These are phyloP conservation scores for Oconnorella tubifera DNA, from an alignment of 2,888 invertebrate species.

Conservation along the genomic window DNA sequence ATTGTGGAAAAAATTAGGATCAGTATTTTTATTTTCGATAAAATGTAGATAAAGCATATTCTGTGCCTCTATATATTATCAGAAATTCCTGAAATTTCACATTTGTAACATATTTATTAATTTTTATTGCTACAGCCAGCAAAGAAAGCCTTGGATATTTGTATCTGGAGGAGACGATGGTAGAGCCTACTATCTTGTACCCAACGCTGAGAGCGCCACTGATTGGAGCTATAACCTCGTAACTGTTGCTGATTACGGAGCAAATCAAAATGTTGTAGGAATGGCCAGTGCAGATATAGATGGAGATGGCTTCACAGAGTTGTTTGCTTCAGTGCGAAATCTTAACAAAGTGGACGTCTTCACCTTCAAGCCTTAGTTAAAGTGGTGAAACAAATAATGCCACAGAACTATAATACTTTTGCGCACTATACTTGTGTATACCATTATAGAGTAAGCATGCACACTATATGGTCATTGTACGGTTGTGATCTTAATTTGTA, in stretches of 20 bases:
- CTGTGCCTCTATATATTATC: no score
- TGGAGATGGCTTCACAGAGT: conserved; percentile 9
- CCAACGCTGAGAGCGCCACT: conserved; percentile 30
- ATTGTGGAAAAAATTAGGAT: no score
- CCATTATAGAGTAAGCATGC: no score
- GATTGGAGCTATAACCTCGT: conserved; percentile 39
- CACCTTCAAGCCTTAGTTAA: conserved; percentile 3
- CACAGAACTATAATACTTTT: no score
- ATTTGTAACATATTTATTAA: no score
- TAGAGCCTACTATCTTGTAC: conserved; percentile 37
- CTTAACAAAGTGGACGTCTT: conserved; percentile 4
- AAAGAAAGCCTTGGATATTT: conserved; percentile 36
- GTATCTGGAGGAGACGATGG: conserved; percentile 49
- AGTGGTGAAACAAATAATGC: no score
- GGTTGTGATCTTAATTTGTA: no score
- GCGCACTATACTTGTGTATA: no score
- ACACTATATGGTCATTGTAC: no score
- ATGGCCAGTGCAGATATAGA: conserved; percentile 13
- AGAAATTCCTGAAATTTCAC: no score
- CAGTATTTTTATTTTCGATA: no score
- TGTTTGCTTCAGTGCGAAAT: conserved; percentile 10
- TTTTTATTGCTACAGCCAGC: not conserved
- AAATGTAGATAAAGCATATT: no score
- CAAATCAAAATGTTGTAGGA: not conserved
- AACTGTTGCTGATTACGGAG: not conserved